These are phyloP conservation scores for Trachelipus rathkii DNA, from an alignment of 1,140 invertebrate species.

Conservation along the genomic window DNA sequence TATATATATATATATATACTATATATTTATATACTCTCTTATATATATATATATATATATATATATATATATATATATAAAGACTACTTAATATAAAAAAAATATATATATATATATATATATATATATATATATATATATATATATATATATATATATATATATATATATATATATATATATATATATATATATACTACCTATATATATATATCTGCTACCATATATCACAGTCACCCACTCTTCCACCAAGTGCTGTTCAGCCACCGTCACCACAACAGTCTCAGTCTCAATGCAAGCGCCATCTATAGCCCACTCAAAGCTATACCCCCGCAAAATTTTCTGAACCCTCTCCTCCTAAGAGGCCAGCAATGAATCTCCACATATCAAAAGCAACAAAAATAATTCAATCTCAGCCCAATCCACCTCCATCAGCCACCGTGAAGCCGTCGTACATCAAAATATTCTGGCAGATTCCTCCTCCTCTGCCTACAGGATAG, in stretches of 20 bases:
- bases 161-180: too few species aligned
- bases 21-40: too few species aligned
- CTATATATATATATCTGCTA: too few species aligned
- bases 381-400: neutral
- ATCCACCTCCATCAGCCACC: neutral
- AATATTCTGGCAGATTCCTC: neutral
- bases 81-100: too few species aligned
- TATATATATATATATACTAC: too few species aligned
- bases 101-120: too few species aligned
- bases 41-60: too few species aligned
- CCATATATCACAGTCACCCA: constrained; percentile 15
- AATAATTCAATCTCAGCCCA: neutral
- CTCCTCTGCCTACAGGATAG: neutral
- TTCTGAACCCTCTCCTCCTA: constrained; percentile 13
- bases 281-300: constrained; percentile 44
- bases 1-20: too few species aligned
- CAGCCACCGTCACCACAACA: constrained; percentile 45
- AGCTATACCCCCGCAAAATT: neutral
- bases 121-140: too few species aligned
- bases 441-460: neutral
- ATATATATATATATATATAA: too few species aligned
- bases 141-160: too few species aligned
- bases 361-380: neutral
- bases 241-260: constrained; percentile 30
- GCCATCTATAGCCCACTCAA: constrained; percentile 19